Evolutionary conservation across 2,113 vertebrate species (phyloP).

Genomic region (Apaloderma vittatum): DNA sequence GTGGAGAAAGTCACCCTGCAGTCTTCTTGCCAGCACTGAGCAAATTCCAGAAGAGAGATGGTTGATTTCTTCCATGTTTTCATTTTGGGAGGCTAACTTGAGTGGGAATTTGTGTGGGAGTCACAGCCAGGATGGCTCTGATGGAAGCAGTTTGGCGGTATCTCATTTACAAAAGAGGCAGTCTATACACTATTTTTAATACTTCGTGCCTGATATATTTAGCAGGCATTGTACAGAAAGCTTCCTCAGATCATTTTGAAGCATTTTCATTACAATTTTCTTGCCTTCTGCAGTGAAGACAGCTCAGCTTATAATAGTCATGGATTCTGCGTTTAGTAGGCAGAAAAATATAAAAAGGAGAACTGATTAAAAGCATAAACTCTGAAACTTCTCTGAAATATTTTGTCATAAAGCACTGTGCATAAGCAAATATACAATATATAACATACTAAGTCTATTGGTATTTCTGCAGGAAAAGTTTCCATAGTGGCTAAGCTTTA

Average conservation of each 20-base stretch:
- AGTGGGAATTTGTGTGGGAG: background rate
- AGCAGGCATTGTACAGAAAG: background rate
- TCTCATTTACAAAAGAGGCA: background rate
- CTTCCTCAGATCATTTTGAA: background rate
- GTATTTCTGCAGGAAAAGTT: background rate
- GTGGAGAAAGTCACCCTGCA: background rate
- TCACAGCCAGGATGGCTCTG: background rate
- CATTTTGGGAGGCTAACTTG: background rate
- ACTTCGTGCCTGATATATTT: background rate
- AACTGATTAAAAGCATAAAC: background rate
- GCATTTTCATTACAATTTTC: background rate
- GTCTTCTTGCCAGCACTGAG: background rate
- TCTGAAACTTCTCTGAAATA: background rate
- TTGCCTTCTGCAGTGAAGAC: background rate
- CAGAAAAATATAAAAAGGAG: background rate
- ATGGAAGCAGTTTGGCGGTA: background rate
- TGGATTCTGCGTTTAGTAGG: background rate
- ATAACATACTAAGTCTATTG: background rate
- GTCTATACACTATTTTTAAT: background rate
- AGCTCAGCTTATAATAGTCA: background rate
- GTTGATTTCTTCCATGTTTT: background rate
- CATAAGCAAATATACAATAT: background rate
- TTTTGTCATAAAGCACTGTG: background rate
- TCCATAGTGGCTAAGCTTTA: background rate
- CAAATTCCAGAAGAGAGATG: background rate